A percentile compares a stretch with the other conserved stretches of the same genome.
These are phyloP conservation scores for Hyperopisus bebe DNA, from an alignment of 2,113 vertebrate species.

Conservation along the genomic window DNA sequence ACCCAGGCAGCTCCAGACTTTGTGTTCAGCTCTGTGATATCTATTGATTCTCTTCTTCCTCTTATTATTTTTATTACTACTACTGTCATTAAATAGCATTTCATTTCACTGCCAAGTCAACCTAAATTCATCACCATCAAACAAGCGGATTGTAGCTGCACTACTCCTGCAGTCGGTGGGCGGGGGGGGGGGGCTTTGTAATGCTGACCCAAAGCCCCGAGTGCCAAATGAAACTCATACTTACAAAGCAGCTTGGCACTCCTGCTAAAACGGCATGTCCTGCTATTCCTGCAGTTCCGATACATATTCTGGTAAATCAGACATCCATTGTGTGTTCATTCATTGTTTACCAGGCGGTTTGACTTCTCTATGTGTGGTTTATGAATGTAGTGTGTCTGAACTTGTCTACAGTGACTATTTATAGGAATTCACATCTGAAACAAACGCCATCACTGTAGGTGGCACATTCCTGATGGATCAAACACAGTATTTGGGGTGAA, in stretches of 20 bases:
- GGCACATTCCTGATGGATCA: not conserved
- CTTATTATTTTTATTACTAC: not conserved
- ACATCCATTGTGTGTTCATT: not conserved
- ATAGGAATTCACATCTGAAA: not conserved
- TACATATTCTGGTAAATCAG: not conserved
- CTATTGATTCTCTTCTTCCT: not conserved
- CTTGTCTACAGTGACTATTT: not conserved
- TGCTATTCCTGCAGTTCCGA: not conserved
- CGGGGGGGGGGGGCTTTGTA: not conserved
- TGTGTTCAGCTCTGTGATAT: not conserved
- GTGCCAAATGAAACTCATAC: not conserved
- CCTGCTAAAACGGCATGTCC: not conserved
- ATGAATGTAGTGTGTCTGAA: not conserved
- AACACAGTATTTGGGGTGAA: not conserved
- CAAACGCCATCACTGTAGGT: not conserved
- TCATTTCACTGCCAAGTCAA: not conserved
- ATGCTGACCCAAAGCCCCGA: not conserved
- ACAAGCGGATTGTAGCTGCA: not conserved
- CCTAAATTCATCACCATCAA: not conserved
- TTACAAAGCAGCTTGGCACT: not conserved
- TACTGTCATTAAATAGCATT: not conserved
- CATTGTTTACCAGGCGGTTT: not conserved
- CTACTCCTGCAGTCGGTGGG: not conserved
- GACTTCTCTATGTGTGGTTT: not conserved
- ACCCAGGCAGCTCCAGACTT: too few relatives aligned